These are phyloP conservation scores for Ctenosaura bakeri DNA, from an alignment of 2,797 vertebrate species.

Conservation along the genomic window DNA sequence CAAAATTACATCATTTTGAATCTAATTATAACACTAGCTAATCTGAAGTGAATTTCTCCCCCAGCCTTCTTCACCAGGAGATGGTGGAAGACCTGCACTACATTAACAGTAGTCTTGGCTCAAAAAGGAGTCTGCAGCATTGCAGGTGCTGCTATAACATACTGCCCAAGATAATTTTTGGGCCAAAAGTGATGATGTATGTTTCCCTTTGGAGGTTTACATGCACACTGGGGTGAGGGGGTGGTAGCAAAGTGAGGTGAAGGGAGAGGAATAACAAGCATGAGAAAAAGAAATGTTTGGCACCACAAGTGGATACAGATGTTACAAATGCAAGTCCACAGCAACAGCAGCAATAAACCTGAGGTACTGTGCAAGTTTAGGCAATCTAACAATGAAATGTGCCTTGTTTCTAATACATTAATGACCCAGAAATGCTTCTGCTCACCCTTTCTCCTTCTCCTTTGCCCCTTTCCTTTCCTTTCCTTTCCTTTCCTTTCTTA, in stretches of 20 bases:
- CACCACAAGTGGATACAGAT: constrained; percentile 52
- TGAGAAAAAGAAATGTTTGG: constrained; percentile 33
- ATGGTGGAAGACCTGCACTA: constrained; percentile 26
- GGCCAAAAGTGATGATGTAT: constrained; percentile 17
- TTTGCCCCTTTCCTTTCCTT: too few species aligned
- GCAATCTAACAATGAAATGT: rapidly evolving
- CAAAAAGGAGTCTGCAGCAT: rapidly evolving
- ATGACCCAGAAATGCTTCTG: neutral
- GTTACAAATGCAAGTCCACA: constrained; percentile 10
- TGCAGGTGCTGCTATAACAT: constrained; percentile 48
- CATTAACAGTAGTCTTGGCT: constrained; percentile 18
- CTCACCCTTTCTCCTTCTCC: rapidly evolving
- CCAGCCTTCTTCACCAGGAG: neutral
- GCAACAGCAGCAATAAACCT: neutral
- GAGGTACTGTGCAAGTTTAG: neutral
- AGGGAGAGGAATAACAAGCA: neutral
- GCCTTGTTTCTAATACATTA: rapidly evolving
- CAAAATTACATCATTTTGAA: neutral
- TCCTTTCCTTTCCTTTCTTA: neutral
- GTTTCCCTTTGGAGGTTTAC: constrained; percentile 62
- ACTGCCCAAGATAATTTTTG: constrained; percentile 16
- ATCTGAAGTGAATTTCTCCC: rapidly evolving
- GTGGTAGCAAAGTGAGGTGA: neutral
- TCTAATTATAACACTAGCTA: constrained; percentile 15
- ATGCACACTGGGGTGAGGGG: rapidly evolving